A percentile compares a stretch with the other conserved stretches of the same genome.
phyloP scores from a whole-genome alignment of 2,888 invertebrate genomes.

The Pterostichus niger region DNA sequence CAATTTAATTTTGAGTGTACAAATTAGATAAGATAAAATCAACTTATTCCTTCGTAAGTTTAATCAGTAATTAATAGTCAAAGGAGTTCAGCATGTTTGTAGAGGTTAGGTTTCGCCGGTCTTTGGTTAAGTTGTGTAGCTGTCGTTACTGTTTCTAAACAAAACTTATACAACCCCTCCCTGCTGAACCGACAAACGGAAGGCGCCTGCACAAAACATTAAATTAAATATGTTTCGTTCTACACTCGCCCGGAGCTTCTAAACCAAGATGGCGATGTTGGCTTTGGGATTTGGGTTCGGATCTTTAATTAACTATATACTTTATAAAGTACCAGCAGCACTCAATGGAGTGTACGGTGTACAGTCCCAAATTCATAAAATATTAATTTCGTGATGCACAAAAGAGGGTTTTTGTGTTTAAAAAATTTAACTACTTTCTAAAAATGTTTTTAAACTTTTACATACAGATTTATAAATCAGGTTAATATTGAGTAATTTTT shows the following conservation, averaged over 20 bases:
- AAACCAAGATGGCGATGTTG: slow-evolving; percentile 1
- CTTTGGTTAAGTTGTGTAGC: background rate
- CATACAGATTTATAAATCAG: no score
- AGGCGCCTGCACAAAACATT: slow-evolving; percentile 7
- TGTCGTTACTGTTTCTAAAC: background rate
- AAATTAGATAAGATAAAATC: background rate
- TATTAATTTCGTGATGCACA: no score
- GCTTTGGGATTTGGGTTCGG: background rate
- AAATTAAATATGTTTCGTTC: slow-evolving; percentile 31
- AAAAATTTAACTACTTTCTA: no score
- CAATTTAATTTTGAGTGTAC: background rate
- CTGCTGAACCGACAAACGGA: background rate
- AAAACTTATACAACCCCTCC: background rate
- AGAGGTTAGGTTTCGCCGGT: background rate
- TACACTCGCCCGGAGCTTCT: no score
- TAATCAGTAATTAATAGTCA: slow-evolving; percentile 20
- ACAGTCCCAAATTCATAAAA: no score
- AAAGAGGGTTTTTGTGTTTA: no score
- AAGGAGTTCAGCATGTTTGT: slow-evolving; percentile 13
- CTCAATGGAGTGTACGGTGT: no score
- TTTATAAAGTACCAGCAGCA: background rate
- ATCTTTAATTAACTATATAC: background rate
- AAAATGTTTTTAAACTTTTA: no score
- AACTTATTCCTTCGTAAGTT: background rate
- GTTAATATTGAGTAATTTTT: no score